Conservation (phyloP, 2,797 vertebrate genomes). For the Myotis daubentonii region DNA sequence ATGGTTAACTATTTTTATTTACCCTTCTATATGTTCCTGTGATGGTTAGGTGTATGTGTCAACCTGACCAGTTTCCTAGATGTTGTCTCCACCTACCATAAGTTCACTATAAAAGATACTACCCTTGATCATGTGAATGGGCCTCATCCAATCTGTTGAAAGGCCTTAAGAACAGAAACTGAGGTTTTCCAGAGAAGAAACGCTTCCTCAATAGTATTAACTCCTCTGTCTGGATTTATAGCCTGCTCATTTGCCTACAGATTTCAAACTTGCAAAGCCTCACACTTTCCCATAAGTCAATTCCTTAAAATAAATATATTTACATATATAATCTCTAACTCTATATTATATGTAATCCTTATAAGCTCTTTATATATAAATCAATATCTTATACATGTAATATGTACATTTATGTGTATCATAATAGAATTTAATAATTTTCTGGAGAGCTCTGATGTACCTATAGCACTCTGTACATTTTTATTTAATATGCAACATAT, state of each 20-base stretch:
- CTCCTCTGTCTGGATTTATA: background rate
- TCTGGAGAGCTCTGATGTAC: background rate
- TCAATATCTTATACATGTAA: background rate
- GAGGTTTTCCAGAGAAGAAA: background rate
- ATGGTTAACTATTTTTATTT: background rate
- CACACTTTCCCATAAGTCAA: background rate
- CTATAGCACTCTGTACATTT: background rate
- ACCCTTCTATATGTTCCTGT: background rate
- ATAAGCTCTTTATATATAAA: background rate
- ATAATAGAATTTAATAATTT: background rate
- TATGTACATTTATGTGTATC: background rate
- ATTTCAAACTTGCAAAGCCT: background rate
- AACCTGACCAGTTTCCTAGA: background rate
- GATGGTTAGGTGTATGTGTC: background rate
- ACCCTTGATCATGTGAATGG: background rate
- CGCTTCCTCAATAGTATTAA: background rate
- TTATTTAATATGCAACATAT: background rate
- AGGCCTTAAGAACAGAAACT: background rate
- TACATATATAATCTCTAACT: background rate
- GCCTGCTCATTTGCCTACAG: background rate
- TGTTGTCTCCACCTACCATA: background rate
- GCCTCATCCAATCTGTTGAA: background rate
- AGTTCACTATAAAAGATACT: background rate
- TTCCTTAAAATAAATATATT: background rate
- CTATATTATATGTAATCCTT: background rate